Conservation (phyloP, 2,797 vertebrate genomes). For the Catamblyrhynchus diadema region DNA sequence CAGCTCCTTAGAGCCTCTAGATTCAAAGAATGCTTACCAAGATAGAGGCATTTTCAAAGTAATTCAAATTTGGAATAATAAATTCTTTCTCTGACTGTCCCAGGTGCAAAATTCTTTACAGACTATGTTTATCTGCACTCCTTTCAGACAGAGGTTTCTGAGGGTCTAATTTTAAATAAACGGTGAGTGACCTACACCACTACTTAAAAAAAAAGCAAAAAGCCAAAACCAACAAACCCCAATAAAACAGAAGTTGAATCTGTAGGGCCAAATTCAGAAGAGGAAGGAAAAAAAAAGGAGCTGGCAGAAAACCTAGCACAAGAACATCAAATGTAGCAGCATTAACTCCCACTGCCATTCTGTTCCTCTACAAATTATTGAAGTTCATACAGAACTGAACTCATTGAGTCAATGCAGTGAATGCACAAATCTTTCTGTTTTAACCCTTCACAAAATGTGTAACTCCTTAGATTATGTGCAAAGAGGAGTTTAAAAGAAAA, state of each 20-base stretch:
- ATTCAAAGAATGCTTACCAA: not conserved
- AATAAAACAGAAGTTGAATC: slow-evolving; percentile 64
- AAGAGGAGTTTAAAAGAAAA: not conserved
- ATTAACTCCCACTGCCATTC: slow-evolving; percentile 61
- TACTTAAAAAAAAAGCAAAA: slow-evolving; percentile 6
- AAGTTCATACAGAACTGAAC: slow-evolving; percentile 4
- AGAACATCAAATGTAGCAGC: slow-evolving; percentile 66
- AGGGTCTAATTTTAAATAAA: slow-evolving; percentile 52
- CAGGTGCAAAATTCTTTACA: not conserved
- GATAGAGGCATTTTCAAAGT: not conserved
- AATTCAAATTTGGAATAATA: not conserved
- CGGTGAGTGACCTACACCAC: slow-evolving; percentile 40
- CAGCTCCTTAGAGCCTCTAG: not conserved
- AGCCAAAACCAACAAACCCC: not conserved
- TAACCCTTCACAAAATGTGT: slow-evolving; percentile 18
- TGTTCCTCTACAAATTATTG: slow-evolving; percentile 59
- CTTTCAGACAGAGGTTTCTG: slow-evolving; percentile 42
- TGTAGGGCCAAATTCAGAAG: slow-evolving; percentile 69
- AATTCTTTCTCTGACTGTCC: not conserved
- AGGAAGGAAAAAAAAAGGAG: not conserved
- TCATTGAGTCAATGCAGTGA: slow-evolving; percentile 48
- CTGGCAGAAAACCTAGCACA: slow-evolving; percentile 47
- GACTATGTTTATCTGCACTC: not conserved
- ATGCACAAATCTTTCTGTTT: not conserved
- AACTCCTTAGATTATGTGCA: not conserved